Conservation (phyloP, 2,797 vertebrate genomes). For the Merluccius polli region DNA sequence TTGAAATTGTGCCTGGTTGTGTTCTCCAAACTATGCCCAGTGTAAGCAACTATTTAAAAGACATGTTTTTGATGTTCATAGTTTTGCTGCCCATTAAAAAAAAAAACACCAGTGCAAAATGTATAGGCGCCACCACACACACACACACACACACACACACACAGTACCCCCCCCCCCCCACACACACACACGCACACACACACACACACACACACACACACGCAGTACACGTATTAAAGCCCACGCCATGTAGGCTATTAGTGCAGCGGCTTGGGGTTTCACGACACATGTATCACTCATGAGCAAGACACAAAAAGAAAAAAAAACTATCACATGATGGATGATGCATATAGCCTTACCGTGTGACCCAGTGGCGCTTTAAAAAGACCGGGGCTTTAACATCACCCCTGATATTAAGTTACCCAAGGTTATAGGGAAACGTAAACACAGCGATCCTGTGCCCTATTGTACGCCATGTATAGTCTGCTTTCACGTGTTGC, state of each 20-base stretch:
- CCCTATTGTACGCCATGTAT: neutral
- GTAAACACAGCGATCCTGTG: neutral
- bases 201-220: neutral
- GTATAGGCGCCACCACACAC: too few species aligned
- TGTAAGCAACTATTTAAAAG: conserved; percentile 23
- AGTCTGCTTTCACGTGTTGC: neutral
- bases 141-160: too few species aligned
- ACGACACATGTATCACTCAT: too few species aligned
- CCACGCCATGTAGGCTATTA: too few species aligned
- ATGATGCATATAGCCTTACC: conserved; percentile 50
- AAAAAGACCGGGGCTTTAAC: conserved; percentile 15
- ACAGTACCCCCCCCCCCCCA: too few species aligned
- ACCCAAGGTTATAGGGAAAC: neutral
- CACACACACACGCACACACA: neutral
- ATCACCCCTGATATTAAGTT: conserved; percentile 15
- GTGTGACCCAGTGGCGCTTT: conserved; percentile 44
- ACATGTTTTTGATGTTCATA: too few species aligned
- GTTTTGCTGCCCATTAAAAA: too few species aligned
- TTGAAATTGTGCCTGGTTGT: conserved; percentile 43
- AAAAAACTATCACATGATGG: conserved; percentile 64
- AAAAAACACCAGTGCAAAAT: too few species aligned
- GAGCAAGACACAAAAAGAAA: too few species aligned
- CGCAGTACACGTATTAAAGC: too few species aligned
- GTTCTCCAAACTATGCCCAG: conserved; percentile 35
- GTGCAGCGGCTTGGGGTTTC: too few species aligned